Percentiles rank a stretch among this genome's conserved stretches.
Conservation (phyloP, 2,888 invertebrate genomes). For the Pollenia labialis region DNA sequence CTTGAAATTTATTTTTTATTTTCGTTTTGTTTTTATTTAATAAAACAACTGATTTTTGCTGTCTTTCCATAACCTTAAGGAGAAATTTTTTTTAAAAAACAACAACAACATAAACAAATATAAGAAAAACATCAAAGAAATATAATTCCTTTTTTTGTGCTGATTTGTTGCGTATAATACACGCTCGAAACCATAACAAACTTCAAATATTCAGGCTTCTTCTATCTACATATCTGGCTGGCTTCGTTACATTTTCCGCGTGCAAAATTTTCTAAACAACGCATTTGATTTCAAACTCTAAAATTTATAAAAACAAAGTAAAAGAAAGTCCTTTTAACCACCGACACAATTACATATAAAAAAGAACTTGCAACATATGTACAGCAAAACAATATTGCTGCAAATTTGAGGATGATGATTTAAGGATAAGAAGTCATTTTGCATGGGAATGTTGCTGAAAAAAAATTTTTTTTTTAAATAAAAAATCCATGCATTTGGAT, state of each 20-base stretch:
- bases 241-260: conserved; percentile 14
- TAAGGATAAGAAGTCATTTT: conserved; percentile 6
- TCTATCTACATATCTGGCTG: neutral
- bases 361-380: conserved; percentile 26
- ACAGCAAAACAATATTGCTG: neutral
- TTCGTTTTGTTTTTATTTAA: conserved; percentile 37
- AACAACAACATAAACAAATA: conserved; percentile 2
- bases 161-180: neutral
- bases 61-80: conserved; percentile 47
- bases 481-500: conserved; percentile 48
- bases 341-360: conserved; percentile 22
- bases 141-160: conserved; percentile 15
- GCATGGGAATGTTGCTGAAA: conserved; percentile 53
- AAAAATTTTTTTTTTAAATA: conserved; percentile 4
- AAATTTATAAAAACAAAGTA: conserved; percentile 12
- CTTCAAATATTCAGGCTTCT: conserved; percentile 54
- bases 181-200: conserved; percentile 35
- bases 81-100: conserved; percentile 45
- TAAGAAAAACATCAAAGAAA: conserved; percentile 53
- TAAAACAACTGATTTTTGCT: conserved; percentile 39
- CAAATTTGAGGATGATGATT: neutral
- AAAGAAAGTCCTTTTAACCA: conserved; percentile 30
- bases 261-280: conserved; percentile 50
- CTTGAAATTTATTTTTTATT: conserved; percentile 42
- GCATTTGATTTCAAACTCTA: conserved; percentile 42